phyloP scores from a whole-genome alignment of 2,113 vertebrate species.

The Tragulus kanchil region DNA sequence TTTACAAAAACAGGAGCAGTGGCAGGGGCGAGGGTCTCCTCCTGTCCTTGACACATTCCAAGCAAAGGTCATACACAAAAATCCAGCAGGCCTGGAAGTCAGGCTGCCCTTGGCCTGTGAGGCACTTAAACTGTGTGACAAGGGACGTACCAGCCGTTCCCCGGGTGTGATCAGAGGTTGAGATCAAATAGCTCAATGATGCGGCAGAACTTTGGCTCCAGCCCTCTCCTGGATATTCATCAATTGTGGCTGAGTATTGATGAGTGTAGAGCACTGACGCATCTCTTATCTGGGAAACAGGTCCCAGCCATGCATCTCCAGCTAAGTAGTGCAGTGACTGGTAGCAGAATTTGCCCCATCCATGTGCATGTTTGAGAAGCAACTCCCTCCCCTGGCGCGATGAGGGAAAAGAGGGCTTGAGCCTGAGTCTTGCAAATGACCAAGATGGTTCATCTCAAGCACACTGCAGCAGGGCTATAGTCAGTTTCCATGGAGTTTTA shows the following conservation, averaged over 20 bases:
- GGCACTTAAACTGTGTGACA: constrained; percentile 37
- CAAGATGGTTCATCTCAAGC: background rate
- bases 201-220: background rate
- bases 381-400: background rate
- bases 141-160: background rate
- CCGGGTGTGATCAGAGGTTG: constrained; percentile 30
- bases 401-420: background rate
- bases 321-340: background rate
- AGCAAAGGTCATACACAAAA: background rate
- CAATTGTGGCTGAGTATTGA: background rate
- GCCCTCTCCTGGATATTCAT: background rate
- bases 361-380: background rate
- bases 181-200: constrained; percentile 13
- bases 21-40: background rate
- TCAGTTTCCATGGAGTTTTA: background rate
- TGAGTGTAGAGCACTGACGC: background rate
- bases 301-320: background rate
- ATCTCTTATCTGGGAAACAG: background rate
- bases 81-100: background rate
- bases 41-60: constrained; percentile 2
- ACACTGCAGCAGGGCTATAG: background rate
- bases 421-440: background rate
- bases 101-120: background rate
- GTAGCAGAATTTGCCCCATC: background rate
- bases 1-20: constrained; percentile 19